Percentiles rank a stretch among this genome's conserved stretches.
These are phyloP conservation scores for Erpobdella octoculata DNA, from an alignment of 2,888 invertebrate genomes.

Conservation along the genomic window DNA sequence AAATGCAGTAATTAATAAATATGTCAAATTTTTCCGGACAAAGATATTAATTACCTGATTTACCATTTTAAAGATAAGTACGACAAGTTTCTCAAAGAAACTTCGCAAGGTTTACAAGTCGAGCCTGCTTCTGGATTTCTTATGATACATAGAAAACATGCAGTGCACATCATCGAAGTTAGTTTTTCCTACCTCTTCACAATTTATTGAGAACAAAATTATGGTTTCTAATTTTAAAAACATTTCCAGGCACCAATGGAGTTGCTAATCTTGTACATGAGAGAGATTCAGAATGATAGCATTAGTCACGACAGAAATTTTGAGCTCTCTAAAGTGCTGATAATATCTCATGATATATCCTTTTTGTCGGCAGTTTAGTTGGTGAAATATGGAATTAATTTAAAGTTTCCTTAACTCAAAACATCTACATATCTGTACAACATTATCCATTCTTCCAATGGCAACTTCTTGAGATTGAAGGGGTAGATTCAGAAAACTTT, in stretches of 20 bases:
- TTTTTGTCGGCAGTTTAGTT: neutral
- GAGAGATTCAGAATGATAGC: conserved; percentile 9
- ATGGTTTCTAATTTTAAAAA: too few relatives aligned
- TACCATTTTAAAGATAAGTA: conserved; percentile 7
- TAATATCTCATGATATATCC: conserved; percentile 22
- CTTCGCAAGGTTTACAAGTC: conserved; percentile 6
- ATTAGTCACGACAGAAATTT: neutral
- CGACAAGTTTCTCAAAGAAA: conserved; percentile 15
- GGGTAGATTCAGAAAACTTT: conserved; percentile 19
- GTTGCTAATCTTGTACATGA: conserved; percentile 14
- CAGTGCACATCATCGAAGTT: conserved; percentile 19
- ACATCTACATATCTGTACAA: neutral
- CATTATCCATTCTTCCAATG: conserved; percentile 21
- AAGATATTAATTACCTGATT: too few relatives aligned
- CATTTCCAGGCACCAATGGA: conserved; percentile 16
- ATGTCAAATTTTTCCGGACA: neutral
- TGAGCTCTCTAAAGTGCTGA: conserved; percentile 23
- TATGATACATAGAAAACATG: conserved; percentile 20
- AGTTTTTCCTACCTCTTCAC: too few relatives aligned
- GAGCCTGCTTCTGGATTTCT: conserved; percentile 18
- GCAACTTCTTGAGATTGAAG: conserved; percentile 23
- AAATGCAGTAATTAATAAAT: neutral
- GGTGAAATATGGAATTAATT: neutral
- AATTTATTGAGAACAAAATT: too few relatives aligned
- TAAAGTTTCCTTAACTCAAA: neutral